phyloP scores from a whole-genome alignment of 2,888 invertebrate species.

The Watsonalla binaria region DNA sequence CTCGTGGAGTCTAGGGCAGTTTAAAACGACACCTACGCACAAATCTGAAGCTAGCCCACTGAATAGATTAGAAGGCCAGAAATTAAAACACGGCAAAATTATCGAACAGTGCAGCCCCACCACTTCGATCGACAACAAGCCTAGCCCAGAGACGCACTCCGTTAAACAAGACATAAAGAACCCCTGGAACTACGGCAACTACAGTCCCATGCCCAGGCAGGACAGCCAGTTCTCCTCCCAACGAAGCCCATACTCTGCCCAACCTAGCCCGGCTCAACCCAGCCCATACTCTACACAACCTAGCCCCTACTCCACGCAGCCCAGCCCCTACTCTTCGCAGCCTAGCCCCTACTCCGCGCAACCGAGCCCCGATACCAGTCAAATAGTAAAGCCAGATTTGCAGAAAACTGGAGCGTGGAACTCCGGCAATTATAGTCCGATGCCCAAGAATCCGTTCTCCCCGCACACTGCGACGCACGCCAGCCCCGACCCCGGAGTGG shows the following conservation, averaged over 20 bases:
- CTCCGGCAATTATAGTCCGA: constrained; percentile 66
- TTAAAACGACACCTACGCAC: constrained; percentile 66
- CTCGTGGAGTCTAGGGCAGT: constrained; percentile 65
- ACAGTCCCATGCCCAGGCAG: constrained; percentile 70
- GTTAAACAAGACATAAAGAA: constrained; percentile 65
- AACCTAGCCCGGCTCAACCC: constrained; percentile 69
- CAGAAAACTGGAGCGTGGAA: constrained; percentile 68
- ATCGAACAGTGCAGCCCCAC: constrained; percentile 73
- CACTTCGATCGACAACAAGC: constrained; percentile 67
- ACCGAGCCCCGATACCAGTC: constrained; percentile 71
- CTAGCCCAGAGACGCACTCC: constrained; percentile 58
- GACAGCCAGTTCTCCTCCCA: constrained; percentile 67
- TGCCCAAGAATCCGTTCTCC: constrained; percentile 71
- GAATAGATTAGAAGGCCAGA: constrained; percentile 63
- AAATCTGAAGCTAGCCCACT: constrained; percentile 72
- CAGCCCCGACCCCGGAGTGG: constrained; percentile 63
- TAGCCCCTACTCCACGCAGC: constrained; percentile 67
- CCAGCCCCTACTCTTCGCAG: constrained; percentile 70
- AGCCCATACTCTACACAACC: constrained; percentile 71
- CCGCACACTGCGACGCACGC: constrained; percentile 67
- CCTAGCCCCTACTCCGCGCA: constrained; percentile 71
- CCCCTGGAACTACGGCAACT: constrained; percentile 66
- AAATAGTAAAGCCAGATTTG: constrained; percentile 63
- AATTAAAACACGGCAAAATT: constrained; percentile 62
- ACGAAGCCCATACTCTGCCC: constrained; percentile 69